Evolutionary conservation across 2,797 vertebrate species (phyloP), one percentile per base, ranked within the genome.

Genomic region (Aphelocoma californica): DNA sequence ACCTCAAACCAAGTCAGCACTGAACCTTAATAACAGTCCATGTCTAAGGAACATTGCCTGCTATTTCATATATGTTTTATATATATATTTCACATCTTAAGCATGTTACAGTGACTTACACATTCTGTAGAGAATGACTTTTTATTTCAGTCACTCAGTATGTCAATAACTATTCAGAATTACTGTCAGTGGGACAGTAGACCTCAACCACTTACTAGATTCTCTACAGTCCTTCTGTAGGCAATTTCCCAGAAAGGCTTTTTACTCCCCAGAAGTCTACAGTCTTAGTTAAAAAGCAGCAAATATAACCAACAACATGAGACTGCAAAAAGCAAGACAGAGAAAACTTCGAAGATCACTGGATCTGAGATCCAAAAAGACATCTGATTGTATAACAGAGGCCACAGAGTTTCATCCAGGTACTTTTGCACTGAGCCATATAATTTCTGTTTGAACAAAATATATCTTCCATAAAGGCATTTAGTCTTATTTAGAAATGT

Each of bases 391-490:
- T 58, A 20, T 70, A 94, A 88, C 36, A 90, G 77, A 56, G 44
- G 40, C 65, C 60, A 54, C 65, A 81, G 79, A 80, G 14, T 56
- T 94, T 81, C 77, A 95, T 95, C 88, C 94, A 96, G 95, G 94
- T 93, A 95, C 80, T 92, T 94, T 93, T 95, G 85, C 92, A 88
- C 61, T 90, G 92, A 93, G 90, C 86, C 93, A 95, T 92, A 81
- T 79, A 16, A 92, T 90, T 95, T 81, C 77, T 95, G 93, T 94
- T 95, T 95, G 81, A 90, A 86, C 70, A 96, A 96, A 95, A 90
- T 85, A 87, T 85, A 86, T 95, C 90, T 93, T 92, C 94, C 88
- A 92, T 92, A 94, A 94, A 96, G 83, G 74, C 80, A 94, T 96
- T 94, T 90, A 81, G 83, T 86, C 90, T 90, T 91, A 84, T 83